Evolutionary conservation across 2,113 vertebrate genomes (phyloP).

Genomic region (Cavia porcellus): DNA sequence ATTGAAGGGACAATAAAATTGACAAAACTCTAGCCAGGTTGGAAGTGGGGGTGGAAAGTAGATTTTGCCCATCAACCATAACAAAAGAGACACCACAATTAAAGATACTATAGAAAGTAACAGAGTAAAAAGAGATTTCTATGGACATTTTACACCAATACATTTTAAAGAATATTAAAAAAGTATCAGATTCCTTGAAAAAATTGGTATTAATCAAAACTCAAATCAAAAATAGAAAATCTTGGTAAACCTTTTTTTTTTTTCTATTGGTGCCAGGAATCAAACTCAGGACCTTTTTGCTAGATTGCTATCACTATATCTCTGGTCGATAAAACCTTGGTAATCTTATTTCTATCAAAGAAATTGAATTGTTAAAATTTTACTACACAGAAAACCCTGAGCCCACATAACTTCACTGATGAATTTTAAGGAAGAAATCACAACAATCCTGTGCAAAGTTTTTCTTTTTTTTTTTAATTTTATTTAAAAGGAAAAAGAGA

Average conservation of each 20-base stretch:
- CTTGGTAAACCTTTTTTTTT: not conserved
- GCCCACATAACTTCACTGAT: not conserved
- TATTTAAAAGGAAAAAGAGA: too few species aligned
- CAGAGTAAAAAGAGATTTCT: not conserved
- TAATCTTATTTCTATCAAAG: not conserved
- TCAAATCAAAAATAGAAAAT: slow-evolving; percentile 3
- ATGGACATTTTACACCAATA: not conserved
- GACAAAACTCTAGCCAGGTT: not conserved
- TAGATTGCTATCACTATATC: too few species aligned
- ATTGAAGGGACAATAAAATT: not conserved
- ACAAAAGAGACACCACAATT: not conserved
- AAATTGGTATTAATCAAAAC: not conserved
- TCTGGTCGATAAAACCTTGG: not conserved
- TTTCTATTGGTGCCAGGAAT: too few species aligned
- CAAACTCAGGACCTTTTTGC: too few species aligned
- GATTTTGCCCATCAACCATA: not conserved
- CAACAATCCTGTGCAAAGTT: not conserved
- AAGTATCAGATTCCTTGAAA: not conserved
- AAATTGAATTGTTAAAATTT: not conserved
- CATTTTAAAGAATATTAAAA: not conserved
- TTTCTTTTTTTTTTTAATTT: too few species aligned
- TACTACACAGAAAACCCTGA: not conserved
- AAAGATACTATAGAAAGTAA: not conserved
- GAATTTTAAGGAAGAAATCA: not conserved
- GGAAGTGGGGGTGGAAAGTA: not conserved